phyloP scores from a whole-genome alignment of 2,888 invertebrate genomes.

The Carterocephalus palaemon region DNA sequence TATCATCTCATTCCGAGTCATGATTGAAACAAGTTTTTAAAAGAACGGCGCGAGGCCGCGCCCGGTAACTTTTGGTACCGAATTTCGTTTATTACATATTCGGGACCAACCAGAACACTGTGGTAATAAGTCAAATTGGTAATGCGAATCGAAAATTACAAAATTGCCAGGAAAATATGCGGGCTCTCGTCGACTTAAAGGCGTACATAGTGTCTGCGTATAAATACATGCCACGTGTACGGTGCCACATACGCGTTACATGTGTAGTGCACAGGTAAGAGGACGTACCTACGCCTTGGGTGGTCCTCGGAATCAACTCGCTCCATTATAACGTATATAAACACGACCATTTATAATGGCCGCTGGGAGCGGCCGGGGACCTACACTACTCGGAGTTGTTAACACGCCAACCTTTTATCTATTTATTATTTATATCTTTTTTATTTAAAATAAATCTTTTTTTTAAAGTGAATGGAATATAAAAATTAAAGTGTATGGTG shows the following conservation, averaged over 20 bases:
- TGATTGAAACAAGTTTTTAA: conserved; percentile 47
- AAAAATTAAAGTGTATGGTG: too few relatives aligned
- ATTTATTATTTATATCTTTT: conserved; percentile 8
- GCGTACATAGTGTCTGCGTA: conserved; percentile 6
- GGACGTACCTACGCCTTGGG: conserved; percentile 61
- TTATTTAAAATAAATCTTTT: too few relatives aligned
- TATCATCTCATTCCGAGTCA: conserved; percentile 60
- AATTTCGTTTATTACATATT: conserved; percentile 63
- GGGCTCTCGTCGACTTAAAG: conserved; percentile 22
- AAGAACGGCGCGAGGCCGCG: conserved; percentile 40
- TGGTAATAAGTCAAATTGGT: conserved; percentile 69
- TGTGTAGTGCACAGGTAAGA: conserved; percentile 42
- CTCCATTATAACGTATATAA: conserved; percentile 62
- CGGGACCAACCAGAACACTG: conserved; percentile 41
- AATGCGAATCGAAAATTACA: conserved; percentile 69
- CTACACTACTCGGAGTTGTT: conserved; percentile 27
- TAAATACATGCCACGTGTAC: conserved; percentile 2
- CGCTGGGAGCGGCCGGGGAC: conserved; percentile 37
- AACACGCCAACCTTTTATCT: conserved; percentile 23
- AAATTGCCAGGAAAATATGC: conserved; percentile 55
- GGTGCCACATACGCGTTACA: conserved; percentile 11
- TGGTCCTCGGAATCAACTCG: conserved; percentile 66
- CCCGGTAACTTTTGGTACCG: conserved; percentile 42
- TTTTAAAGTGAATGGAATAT: too few relatives aligned
- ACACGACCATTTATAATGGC: conserved; percentile 39